Evolutionary conservation across 2,797 vertebrate genomes (phyloP).

Genomic region (Alauda arvensis): DNA sequence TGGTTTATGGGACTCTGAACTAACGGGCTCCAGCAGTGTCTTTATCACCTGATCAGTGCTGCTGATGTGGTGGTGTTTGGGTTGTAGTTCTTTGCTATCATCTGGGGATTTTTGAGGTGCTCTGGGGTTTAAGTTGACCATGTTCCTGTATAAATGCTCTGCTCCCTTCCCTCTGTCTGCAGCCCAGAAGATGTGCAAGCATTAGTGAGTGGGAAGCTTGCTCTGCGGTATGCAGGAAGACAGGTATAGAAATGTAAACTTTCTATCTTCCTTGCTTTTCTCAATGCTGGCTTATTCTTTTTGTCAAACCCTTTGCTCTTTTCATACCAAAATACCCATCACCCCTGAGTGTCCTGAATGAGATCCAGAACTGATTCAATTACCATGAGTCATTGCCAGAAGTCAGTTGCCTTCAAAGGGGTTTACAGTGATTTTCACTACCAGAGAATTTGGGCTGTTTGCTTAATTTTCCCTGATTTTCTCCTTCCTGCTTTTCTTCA

Average conservation of each 20-base stretch:
- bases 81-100: neutral
- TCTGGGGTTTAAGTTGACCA: neutral
- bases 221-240: constrained; percentile 91
- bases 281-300: neutral
- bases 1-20: neutral
- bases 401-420: neutral
- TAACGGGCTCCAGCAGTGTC: neutral
- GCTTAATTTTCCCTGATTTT: neutral
- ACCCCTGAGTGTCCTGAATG: neutral
- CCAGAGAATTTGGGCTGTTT: neutral
- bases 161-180: neutral
- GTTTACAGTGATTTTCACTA: neutral
- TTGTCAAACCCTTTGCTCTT: neutral
- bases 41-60: neutral
- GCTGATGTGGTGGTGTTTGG: neutral
- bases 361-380: neutral
- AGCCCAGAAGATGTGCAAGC: constrained; percentile 96
- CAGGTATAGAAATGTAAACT: constrained; percentile 77
- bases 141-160: neutral
- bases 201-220: constrained; percentile 93
- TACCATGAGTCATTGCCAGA: neutral
- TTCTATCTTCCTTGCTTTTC: neutral
- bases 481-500: neutral
- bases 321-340: neutral
- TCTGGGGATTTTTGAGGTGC: neutral